phyloP scores from a whole-genome alignment of 2,797 vertebrate genomes.

The Crenichthys baileyi region DNA sequence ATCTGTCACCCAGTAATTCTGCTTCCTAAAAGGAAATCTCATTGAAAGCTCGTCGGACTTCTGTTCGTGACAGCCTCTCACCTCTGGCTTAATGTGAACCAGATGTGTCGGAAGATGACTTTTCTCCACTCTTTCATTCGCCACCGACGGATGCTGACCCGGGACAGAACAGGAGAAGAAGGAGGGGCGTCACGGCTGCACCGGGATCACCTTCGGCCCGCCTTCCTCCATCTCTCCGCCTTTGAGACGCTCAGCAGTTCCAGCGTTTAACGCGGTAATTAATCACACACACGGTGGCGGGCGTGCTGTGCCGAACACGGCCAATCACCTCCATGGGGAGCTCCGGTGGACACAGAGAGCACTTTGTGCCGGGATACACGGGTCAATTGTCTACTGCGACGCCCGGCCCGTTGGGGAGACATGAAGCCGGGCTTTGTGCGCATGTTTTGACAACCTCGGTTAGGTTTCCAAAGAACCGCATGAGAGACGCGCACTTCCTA shows the following conservation, averaged over 20 bases:
- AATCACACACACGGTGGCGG: slow-evolving; percentile 71
- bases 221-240: slow-evolving; percentile 34
- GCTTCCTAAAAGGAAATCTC: slow-evolving; percentile 44
- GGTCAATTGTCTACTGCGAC: slow-evolving; percentile 73
- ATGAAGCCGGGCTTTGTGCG: slow-evolving; percentile 72
- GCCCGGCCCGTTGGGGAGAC: slow-evolving; percentile 59
- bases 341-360: slow-evolving; percentile 73
- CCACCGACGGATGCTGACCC: slow-evolving; percentile 69
- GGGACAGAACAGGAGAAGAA: neutral
- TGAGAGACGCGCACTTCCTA: slow-evolving; percentile 60
- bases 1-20: slow-evolving; percentile 49
- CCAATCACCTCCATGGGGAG: slow-evolving; percentile 61
- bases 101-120: slow-evolving; percentile 72
- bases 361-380: slow-evolving; percentile 78
- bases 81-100: slow-evolving; percentile 72
- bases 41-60: slow-evolving; percentile 39
- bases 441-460: slow-evolving; percentile 77
- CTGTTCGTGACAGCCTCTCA: slow-evolving; percentile 68
- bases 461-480: slow-evolving; percentile 63
- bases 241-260: slow-evolving; percentile 51
- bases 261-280: slow-evolving; percentile 74
- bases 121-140: slow-evolving; percentile 62
- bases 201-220: slow-evolving; percentile 48
- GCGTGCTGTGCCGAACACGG: slow-evolving; percentile 65
- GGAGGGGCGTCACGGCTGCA: slow-evolving; percentile 33